Conservation (phyloP, 2,888 invertebrate species). For the Lordiphosa fenestrarum region DNA sequence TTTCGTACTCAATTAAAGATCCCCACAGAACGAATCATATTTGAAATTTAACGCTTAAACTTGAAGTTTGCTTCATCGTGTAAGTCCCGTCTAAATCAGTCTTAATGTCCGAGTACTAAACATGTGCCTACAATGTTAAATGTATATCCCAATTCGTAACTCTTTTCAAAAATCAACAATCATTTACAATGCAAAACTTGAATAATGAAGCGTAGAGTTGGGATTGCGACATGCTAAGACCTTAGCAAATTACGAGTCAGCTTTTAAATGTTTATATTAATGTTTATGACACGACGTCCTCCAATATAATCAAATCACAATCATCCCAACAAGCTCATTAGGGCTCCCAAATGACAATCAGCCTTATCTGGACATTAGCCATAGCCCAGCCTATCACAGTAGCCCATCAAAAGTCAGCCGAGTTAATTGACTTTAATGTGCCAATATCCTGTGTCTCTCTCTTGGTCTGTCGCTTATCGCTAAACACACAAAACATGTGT, state of each 20-base stretch:
- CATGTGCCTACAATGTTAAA: too few relatives aligned
- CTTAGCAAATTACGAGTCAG: conserved; percentile 36
- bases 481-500: conserved; percentile 54
- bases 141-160: too few relatives aligned
- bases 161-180: not conserved
- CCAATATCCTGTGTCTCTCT: conserved; percentile 48
- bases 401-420: conserved; percentile 42
- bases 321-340: conserved; percentile 28
- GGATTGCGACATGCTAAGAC: conserved; percentile 14
- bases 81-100: too few relatives aligned
- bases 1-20: too few relatives aligned
- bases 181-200: conserved; percentile 32
- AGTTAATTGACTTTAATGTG: conserved; percentile 69
- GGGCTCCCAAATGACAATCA: conserved; percentile 21
- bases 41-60: too few relatives aligned
- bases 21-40: too few relatives aligned
- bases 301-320: conserved; percentile 19
- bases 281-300: conserved; percentile 24
- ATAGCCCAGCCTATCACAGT: conserved; percentile 3
- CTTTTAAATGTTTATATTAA: conserved; percentile 32
- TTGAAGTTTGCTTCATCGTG: too few relatives aligned
- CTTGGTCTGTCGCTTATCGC: conserved; percentile 2
- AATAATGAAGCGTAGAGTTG: conserved; percentile 25
- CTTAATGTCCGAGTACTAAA: too few relatives aligned
- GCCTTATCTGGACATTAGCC: conserved; percentile 1